Percentiles rank a stretch among this genome's conserved stretches.
These are phyloP conservation scores for Otus sunia DNA, from an alignment of 2,113 vertebrate genomes.

Conservation along the genomic window DNA sequence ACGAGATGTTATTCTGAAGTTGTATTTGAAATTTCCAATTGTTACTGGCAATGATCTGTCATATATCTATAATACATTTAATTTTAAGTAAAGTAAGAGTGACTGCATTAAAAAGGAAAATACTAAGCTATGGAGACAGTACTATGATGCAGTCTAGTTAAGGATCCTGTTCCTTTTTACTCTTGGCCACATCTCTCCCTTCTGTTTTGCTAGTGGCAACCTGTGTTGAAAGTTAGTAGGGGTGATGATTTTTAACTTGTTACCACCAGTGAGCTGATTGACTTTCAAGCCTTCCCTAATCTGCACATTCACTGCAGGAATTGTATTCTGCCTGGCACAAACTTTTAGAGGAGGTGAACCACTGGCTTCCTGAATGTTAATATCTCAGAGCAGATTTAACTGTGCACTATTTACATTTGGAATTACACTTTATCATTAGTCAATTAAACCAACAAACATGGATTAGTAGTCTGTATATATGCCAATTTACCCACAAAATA, in stretches of 20 bases:
- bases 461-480: background rate
- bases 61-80: background rate
- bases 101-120: background rate
- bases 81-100: background rate
- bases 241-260: background rate
- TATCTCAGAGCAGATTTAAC: background rate
- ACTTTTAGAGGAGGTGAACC: background rate
- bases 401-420: background rate
- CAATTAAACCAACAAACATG: background rate
- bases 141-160: background rate
- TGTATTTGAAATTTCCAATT: background rate
- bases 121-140: background rate
- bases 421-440: background rate
- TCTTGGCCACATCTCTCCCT: background rate
- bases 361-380: background rate
- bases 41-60: background rate
- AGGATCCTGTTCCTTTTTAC: background rate
- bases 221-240: background rate
- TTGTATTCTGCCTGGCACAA: background rate
- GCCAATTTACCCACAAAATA: background rate
- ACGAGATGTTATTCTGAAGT: background rate
- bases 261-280: background rate
- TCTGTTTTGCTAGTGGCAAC: slow-evolving; percentile 4
- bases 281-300: slow-evolving; percentile 3
- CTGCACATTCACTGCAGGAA: background rate